Base-by-base conservation (phyloP, 2,113 vertebrate genomes). In the Boulengerochromis microlepis region DNA sequence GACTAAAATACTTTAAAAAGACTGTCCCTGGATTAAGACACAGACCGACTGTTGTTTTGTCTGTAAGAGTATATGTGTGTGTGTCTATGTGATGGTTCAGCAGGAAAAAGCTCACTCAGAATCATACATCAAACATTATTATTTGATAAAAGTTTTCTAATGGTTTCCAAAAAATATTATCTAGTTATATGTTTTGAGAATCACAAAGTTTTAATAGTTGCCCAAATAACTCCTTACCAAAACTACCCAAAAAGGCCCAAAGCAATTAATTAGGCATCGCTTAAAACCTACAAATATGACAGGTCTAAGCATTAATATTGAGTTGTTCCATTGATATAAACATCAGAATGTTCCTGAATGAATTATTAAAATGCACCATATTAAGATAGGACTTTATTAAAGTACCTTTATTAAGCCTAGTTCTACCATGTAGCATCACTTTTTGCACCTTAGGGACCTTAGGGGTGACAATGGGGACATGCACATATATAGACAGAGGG, bases 1-100 rank as follows among this genome's bases (percentile, higher is more conserved):
- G 80, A 90, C 29, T 82, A 8, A 74, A 84, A 82, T 52, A 59
- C 66, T 85, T 88, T 5, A 80, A 88, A 90, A 38, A 33, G 42
- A 80, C 38, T 52, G 38, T 84, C 87, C n/a, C 66, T 6, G 5
- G 29, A 54, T 80, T 24, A 88, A 90, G 88, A 83, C 88, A 82
- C 59, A 59, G 13, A 35, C n/a, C 24, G 26, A 19, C 1, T 22
- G 35, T 47, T 83, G 76, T 86, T 83, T 78, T 80, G 59, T 82
- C 84, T 82, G 47, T 80, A 56, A 54, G 81, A 78, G 38, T 24
- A 33, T 54, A 19, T 53, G 13, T 38, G 7, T 74, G 74, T 19
- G 64, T 45, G 31, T 19, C 19, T 38, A 15, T 47, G 57, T 61
- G 24, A 53, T 22, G 47, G 42, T 42, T 83, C 56, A 50, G 83